Evolutionary conservation across 2,888 invertebrate genomes (phyloP), one percentile per base, ranked within the genome.

Genomic region (Zonitis immaculata): DNA sequence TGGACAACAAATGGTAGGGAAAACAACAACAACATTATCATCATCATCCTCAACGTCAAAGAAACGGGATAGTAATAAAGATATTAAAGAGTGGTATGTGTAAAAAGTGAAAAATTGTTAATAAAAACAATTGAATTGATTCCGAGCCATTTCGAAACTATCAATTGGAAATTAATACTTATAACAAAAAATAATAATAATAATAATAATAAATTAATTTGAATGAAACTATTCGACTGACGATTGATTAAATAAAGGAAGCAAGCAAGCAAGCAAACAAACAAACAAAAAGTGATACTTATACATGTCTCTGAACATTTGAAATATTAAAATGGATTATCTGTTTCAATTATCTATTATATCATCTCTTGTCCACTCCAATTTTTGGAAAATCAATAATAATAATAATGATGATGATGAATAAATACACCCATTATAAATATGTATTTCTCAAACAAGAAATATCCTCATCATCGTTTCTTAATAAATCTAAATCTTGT

Each of bases 1-100:
- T 20, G 61, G 66, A 50, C 72, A 72, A 64, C 22, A 22, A 22
- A 22, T 22, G 22, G 78, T 76, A 44, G 67, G 66, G 64, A 75
- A 73, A 58, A 56, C 66, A n/a, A n/a, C n/a, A n/a, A n/a, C n/a
- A n/a, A n/a, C n/a, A n/a, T n/a, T n/a, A n/a, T n/a, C n/a, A n/a
- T n/a, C n/a, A 58, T 57, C 66, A 22, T 22, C 22, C 3, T 22
- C 22, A 22, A 4, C 22, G 57, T 57, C 66, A 58, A 83, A 88
- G 76, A 90, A 91, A 71, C 82, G 85, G 59, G 85, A 86, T 73
- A 84, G 88, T 58, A n/a, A n/a, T n/a, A 91, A 92, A 82, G 92
- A 93, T 74, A 91, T 95, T 73, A 95, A 95, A 80, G 95, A 95
- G 82, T 95, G 95, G 95, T 95, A 95, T 77, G 95, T 95, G 77